These are phyloP conservation scores for Aulostomus chinensis DNA, from an alignment of 2,797 vertebrate genomes.

Conservation along the genomic window DNA sequence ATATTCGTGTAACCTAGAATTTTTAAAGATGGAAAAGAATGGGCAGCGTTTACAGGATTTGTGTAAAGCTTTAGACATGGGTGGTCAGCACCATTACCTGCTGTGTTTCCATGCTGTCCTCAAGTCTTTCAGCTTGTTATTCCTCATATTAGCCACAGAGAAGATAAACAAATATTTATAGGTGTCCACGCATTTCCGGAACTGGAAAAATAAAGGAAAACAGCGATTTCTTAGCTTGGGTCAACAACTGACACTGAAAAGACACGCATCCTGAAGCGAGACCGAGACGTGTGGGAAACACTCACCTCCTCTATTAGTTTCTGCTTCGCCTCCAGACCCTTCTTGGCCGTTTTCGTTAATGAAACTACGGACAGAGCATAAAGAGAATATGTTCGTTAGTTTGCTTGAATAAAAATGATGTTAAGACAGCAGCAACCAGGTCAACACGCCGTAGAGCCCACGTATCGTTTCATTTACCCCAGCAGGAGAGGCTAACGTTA, in stretches of 20 bases:
- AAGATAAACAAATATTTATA: constrained; percentile 93
- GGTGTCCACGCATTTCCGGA: constrained; percentile 93
- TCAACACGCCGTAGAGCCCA: not conserved
- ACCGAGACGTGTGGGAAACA: too few relatives aligned
- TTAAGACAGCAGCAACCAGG: not conserved
- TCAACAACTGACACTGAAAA: not conserved
- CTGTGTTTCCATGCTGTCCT: constrained; percentile 97
- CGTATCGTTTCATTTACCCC: too few relatives aligned
- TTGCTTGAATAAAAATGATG: not conserved
- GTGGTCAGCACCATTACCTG: constrained; percentile 76
- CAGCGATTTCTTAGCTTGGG: not conserved
- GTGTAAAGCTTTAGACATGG: too few relatives aligned
- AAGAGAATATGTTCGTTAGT: not conserved
- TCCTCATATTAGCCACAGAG: constrained; percentile 95
- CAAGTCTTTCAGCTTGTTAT: constrained; percentile 94
- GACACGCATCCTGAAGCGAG: too few relatives aligned
- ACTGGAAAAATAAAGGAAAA: constrained; percentile 62
- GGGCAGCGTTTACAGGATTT: too few relatives aligned
- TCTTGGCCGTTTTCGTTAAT: constrained; percentile 92
- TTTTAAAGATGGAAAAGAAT: too few relatives aligned
- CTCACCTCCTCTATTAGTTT: constrained; percentile 92
- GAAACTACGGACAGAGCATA: constrained; percentile 81
- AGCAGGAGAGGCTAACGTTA: constrained; percentile 22
- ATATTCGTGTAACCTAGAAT: too few relatives aligned
- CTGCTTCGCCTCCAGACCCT: constrained; percentile 92